phyloP scores from a whole-genome alignment of 2,113 vertebrate genomes.

The Sinocyclocheilus anshuiensis region DNA sequence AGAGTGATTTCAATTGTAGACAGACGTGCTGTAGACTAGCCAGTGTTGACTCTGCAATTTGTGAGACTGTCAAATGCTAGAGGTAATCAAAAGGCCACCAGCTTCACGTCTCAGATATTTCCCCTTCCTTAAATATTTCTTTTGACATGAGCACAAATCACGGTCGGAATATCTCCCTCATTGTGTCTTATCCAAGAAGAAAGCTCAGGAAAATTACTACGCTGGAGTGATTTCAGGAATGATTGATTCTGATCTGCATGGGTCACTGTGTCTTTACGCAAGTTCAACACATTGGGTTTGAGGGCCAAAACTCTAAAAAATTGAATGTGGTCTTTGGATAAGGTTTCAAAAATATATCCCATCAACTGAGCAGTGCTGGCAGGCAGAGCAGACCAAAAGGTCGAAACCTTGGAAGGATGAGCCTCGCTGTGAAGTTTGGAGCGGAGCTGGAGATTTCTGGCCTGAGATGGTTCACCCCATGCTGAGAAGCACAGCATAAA shows the following conservation, averaged over 20 bases:
- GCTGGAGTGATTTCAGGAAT: constrained; percentile 35
- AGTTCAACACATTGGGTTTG: constrained; percentile 15
- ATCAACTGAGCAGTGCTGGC: constrained; percentile 48
- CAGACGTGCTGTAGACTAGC: neutral
- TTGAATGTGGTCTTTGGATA: constrained; percentile 54
- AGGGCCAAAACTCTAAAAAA: constrained; percentile 55
- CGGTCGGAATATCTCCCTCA: constrained; percentile 11
- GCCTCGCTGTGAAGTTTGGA: constrained; percentile 46
- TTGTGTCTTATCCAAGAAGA: constrained; percentile 3
- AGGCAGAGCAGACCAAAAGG: constrained; percentile 38
- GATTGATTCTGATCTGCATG: constrained; percentile 53
- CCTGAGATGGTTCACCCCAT: constrained; percentile 43
- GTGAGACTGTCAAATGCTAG: constrained; percentile 22
- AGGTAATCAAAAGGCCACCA: constrained; percentile 22
- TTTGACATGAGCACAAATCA: constrained; percentile 35
- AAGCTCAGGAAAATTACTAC: constrained; percentile 26
- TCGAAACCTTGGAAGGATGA: constrained; percentile 49
- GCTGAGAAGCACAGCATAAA: constrained; percentile 44
- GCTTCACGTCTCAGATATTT: neutral
- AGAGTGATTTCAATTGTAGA: neutral
- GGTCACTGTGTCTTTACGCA: constrained; percentile 46
- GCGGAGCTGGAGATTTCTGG: constrained; percentile 32
- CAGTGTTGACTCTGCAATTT: constrained; percentile 22
- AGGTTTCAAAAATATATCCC: constrained; percentile 51
- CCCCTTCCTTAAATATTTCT: neutral